These are phyloP conservation scores for Harlomillsia oculata DNA, from an alignment of 1,140 invertebrate genomes.

Conservation along the genomic window DNA sequence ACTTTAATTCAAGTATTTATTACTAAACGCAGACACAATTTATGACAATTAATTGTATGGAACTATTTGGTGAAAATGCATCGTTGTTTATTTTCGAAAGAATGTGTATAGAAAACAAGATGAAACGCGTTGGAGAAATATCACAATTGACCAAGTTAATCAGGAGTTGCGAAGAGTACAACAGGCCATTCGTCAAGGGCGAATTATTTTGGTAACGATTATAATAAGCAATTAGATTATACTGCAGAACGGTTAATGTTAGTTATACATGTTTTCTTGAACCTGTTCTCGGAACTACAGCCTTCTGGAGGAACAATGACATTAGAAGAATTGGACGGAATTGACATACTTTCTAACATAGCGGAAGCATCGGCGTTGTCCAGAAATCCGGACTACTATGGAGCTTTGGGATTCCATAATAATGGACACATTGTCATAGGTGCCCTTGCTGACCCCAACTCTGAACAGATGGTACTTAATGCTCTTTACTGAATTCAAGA, in stretches of 20 bases:
- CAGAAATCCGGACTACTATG: slow-evolving; percentile 11
- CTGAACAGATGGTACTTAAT: background rate
- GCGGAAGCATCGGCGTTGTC: background rate
- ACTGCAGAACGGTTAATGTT: background rate
- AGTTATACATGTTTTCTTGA: background rate
- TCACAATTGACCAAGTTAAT: too few relatives aligned
- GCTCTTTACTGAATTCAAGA: background rate
- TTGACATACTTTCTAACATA: slow-evolving; percentile 9
- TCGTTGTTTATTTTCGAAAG: too few relatives aligned
- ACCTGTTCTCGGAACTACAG: background rate
- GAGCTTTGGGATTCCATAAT: slow-evolving; percentile 4
- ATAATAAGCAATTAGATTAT: background rate
- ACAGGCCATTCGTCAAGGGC: background rate
- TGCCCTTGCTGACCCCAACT: background rate
- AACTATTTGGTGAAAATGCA: too few relatives aligned
- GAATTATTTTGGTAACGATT: background rate
- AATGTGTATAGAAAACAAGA: too few relatives aligned
- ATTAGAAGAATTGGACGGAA: background rate
- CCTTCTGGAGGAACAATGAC: background rate
- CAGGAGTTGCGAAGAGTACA: background rate
- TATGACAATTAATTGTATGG: too few relatives aligned
- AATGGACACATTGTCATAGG: slow-evolving; percentile 8
- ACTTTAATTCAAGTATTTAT: background rate
- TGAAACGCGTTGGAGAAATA: too few relatives aligned
- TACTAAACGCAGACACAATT: too few relatives aligned